Conservation (phyloP, 1,140 invertebrate species). For the Coelopa frigida region DNA sequence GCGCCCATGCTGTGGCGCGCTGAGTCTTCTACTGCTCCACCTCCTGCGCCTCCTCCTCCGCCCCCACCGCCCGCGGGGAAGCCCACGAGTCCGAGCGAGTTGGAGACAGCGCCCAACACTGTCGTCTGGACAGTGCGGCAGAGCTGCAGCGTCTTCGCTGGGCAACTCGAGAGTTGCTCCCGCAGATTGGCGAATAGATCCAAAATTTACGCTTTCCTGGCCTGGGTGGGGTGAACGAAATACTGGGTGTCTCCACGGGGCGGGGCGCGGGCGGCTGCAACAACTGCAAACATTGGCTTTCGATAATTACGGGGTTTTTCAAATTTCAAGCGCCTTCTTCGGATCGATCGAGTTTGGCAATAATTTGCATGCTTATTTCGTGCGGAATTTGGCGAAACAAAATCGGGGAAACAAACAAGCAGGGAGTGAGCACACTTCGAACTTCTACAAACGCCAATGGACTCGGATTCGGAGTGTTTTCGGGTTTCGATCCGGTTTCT, state of each 20-base stretch:
- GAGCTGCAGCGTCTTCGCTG: slow-evolving; percentile 36
- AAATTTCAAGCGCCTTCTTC: slow-evolving; percentile 1
- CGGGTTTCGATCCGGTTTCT: too few relatives aligned
- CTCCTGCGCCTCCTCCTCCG: slow-evolving; percentile 22
- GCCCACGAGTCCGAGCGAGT: slow-evolving; percentile 25
- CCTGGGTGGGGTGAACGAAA: too few relatives aligned
- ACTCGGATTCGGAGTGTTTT: too few relatives aligned
- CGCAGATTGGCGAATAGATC: slow-evolving; percentile 40
- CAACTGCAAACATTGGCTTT: background rate
- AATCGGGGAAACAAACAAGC: too few relatives aligned
- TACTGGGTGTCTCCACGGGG: too few relatives aligned
- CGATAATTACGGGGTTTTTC: background rate
- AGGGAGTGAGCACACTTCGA: too few relatives aligned
- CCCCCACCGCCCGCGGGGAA: slow-evolving; percentile 22
- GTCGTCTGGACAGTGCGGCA: slow-evolving; percentile 30
- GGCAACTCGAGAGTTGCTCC: slow-evolving; percentile 45
- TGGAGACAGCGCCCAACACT: slow-evolving; percentile 39
- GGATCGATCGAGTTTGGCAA: background rate
- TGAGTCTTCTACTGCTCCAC: slow-evolving; percentile 11
- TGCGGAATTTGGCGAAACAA: background rate
- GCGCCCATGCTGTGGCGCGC: slow-evolving; percentile 28
- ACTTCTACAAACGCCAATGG: too few relatives aligned
- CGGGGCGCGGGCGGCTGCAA: too few relatives aligned
- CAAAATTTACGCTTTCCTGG: slow-evolving; percentile 30
- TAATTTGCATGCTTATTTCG: background rate